A percentile compares a stretch with the other conserved stretches of the same genome.
Conservation (phyloP, 1,140 invertebrate genomes). For the Hyphantria cunea region DNA sequence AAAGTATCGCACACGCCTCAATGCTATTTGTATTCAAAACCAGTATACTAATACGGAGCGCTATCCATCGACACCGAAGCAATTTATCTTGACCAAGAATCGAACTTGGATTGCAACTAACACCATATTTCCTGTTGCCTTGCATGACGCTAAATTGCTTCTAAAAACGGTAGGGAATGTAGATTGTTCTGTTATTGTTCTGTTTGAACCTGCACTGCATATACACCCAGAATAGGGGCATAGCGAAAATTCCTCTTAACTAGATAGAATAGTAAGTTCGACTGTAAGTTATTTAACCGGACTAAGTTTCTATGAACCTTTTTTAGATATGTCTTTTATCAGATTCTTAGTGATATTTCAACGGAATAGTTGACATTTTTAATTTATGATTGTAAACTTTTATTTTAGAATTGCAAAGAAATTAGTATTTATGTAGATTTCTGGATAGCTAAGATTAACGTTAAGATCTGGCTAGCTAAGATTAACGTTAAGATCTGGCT, state of each 20-base stretch:
- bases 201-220: constrained; percentile 37
- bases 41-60: constrained; percentile 65
- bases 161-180: constrained; percentile 66
- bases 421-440: no score
- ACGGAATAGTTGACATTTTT: no score
- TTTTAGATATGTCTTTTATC: no score
- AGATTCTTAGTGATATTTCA: no score
- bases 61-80: constrained; percentile 60
- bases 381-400: no score
- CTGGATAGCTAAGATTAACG: no score
- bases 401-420: no score
- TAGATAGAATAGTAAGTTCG: background rate
- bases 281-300: no score
- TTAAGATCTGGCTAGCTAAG: no score
- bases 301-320: no score
- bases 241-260: constrained; percentile 1
- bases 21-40: constrained; percentile 71
- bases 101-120: constrained; percentile 64
- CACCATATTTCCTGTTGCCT: constrained; percentile 60
- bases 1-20: constrained; percentile 37
- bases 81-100: constrained; percentile 69
- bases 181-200: constrained; percentile 71
- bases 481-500: no score
- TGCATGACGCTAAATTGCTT: constrained; percentile 72
- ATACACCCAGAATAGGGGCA: constrained; percentile 24